Evolutionary conservation across 2,113 vertebrate genomes (phyloP).

Genomic region (Bubo blakistoni): DNA sequence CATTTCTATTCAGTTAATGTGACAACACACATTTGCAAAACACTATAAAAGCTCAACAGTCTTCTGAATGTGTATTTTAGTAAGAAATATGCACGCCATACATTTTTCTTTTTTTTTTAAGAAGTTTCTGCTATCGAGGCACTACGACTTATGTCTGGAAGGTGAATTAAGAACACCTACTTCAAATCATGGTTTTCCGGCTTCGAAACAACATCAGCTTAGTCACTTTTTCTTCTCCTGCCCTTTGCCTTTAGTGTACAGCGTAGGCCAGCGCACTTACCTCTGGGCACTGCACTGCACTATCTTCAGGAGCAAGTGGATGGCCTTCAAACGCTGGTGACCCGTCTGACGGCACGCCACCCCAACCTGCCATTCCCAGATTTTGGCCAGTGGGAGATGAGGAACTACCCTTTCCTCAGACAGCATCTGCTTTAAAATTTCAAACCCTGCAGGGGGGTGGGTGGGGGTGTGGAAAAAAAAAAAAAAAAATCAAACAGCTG

Average conservation of each 20-base stretch:
- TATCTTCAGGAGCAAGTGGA: constrained; percentile 89
- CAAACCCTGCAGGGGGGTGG: constrained; percentile 79
- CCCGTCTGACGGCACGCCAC: constrained; percentile 93
- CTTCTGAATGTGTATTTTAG: not conserved
- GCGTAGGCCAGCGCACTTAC: constrained; percentile 49
- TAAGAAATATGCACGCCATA: not conserved
- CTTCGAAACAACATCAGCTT: not conserved
- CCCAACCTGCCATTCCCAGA: constrained; percentile 97
- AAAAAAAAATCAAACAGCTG: not conserved
- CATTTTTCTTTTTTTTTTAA: not conserved
- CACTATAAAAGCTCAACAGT: not conserved
- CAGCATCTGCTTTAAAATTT: constrained; percentile 96
- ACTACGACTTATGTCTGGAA: not conserved
- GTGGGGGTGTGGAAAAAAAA: too few relatives aligned
- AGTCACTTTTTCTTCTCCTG: not conserved
- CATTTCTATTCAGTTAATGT: not conserved
- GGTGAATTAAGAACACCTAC: not conserved
- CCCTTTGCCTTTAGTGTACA: fast-evolving
- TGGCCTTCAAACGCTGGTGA: constrained; percentile 89
- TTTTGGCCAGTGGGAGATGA: constrained; percentile 84
- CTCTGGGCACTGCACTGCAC: constrained; percentile 82
- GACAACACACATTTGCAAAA: not conserved
- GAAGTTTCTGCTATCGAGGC: not conserved
- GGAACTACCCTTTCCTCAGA: constrained; percentile 84
- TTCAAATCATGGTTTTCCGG: not conserved